These are phyloP conservation scores for Andrena chrysosceles DNA, from an alignment of 2,888 invertebrate genomes.

Conservation along the genomic window DNA sequence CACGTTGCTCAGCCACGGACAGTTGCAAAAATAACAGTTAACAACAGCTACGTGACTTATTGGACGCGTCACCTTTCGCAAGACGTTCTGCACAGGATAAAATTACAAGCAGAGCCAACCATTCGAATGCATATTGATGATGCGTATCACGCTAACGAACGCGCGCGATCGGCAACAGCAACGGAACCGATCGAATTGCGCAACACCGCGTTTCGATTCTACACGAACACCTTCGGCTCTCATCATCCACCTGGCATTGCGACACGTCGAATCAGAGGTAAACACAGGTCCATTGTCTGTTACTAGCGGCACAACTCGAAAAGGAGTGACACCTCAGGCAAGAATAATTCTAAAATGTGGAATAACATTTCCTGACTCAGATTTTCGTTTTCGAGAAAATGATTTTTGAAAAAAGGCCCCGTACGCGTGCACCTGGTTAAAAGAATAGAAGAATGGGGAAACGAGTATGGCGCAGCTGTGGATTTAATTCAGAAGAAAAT, in stretches of 20 bases:
- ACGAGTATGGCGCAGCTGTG: no score
- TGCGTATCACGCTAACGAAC: background rate
- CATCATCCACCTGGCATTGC: background rate
- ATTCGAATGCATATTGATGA: slow-evolving; percentile 17
- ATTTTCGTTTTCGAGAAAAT: no score
- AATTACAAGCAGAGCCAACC: slow-evolving; percentile 11
- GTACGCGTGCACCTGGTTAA: no score
- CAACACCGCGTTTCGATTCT: slow-evolving; percentile 8
- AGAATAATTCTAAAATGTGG: no score
- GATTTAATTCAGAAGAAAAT: no score
- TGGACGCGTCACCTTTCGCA: background rate
- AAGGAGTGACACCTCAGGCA: no score
- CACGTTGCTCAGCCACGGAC: background rate
- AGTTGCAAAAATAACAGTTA: slow-evolving; percentile 5
- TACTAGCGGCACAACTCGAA: no score
- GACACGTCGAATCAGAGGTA: slow-evolving; percentile 1
- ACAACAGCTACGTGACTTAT: slow-evolving; percentile 16
- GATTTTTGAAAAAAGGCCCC: no score
- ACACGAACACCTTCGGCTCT: background rate
- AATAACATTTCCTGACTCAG: no score
- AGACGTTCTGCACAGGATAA: background rate
- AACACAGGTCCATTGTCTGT: background rate
- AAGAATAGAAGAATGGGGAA: no score
- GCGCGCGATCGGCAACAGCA: background rate
- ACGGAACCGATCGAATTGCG: slow-evolving; percentile 1